These are phyloP conservation scores for Campylomormyrus numenius DNA, from an alignment of 2,113 vertebrate species.

Conservation along the genomic window DNA sequence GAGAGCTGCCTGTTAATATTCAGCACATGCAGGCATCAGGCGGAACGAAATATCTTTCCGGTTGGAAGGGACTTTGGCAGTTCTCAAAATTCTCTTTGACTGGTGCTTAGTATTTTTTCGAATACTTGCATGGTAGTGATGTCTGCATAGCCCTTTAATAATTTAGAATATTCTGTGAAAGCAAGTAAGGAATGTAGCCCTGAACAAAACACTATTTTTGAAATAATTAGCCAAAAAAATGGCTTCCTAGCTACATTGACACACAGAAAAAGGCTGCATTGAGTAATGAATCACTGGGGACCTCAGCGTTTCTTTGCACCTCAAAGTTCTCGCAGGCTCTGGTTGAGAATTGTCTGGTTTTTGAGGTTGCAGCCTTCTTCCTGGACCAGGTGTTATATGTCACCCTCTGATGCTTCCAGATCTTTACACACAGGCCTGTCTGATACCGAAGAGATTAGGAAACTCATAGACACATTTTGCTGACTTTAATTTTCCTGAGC, in stretches of 20 bases:
- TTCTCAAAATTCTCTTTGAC: constrained; percentile 4
- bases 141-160: neutral
- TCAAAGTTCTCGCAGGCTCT: neutral
- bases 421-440: neutral
- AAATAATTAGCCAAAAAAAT: neutral
- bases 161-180: neutral
- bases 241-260: neutral
- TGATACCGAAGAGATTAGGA: neutral
- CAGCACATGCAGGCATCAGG: constrained; percentile 20
- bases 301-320: neutral
- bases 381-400: neutral
- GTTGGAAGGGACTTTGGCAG: neutral
- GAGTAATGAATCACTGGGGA: neutral
- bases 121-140: neutral
- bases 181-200: neutral
- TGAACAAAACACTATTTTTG: neutral
- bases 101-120: neutral
- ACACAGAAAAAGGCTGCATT: neutral
- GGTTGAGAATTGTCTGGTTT: neutral
- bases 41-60: constrained; percentile 7
- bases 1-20: constrained; percentile 16
- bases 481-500: neutral
- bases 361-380: neutral
- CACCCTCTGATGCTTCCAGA: neutral
- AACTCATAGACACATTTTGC: neutral